Evolutionary conservation across 2,797 vertebrate genomes (phyloP).

Genomic region (Chelidonichthys spinosus): DNA sequence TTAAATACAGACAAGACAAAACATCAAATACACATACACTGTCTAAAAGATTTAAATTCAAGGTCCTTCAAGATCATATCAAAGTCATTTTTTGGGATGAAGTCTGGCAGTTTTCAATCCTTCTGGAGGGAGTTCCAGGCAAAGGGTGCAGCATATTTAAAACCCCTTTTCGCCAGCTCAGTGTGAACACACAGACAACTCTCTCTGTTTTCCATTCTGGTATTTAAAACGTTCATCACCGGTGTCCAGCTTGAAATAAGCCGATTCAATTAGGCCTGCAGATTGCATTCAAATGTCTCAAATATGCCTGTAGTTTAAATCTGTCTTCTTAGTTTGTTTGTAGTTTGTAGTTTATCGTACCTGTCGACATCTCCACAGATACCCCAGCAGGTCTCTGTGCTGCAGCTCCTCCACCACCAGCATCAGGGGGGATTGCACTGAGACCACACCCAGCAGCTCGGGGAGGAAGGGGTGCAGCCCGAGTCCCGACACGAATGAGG

Average conservation of each 20-base stretch:
- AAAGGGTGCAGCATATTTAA: too few relatives aligned
- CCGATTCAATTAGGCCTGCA: not conserved
- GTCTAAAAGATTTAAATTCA: too few relatives aligned
- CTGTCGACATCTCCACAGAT: conserved; percentile 90
- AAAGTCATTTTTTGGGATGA: too few relatives aligned
- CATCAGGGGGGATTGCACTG: conserved; percentile 78
- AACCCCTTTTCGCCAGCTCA: too few relatives aligned
- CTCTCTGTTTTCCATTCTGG: not conserved
- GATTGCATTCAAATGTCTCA: not conserved
- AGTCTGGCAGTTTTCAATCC: too few relatives aligned
- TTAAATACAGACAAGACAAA: too few relatives aligned
- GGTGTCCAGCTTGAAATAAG: not conserved
- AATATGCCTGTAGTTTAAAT: not conserved
- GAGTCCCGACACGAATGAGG: conserved; percentile 87
- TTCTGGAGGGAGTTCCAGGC: too few relatives aligned
- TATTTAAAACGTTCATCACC: not conserved
- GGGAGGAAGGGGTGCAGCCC: conserved; percentile 89
- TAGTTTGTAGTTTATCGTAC: conserved; percentile 43
- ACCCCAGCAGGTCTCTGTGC: conserved; percentile 88
- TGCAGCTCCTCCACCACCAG: conserved; percentile 87
- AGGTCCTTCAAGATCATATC: too few relatives aligned
- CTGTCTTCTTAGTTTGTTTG: not conserved
- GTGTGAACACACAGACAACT: not conserved
- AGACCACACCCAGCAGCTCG: conserved; percentile 85
- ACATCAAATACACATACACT: too few relatives aligned